These are phyloP conservation scores for Adoxophyes honmai DNA, from an alignment of 1,140 invertebrate species.

Conservation along the genomic window DNA sequence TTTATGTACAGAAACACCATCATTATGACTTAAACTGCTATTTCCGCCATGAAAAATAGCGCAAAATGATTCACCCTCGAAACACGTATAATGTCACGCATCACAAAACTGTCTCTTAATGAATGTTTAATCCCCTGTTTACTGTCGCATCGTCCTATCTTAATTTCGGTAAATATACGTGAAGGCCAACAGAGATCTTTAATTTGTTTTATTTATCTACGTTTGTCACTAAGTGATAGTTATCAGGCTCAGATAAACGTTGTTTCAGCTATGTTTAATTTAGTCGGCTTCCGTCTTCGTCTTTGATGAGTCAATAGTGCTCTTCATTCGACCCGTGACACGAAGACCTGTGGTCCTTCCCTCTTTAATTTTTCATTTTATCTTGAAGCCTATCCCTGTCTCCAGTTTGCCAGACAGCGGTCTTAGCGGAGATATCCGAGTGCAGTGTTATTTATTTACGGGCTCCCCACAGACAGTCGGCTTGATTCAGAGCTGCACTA, in stretches of 20 bases:
- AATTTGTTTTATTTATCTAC: slow-evolving; percentile 1
- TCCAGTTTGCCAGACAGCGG: no score
- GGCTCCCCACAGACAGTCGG: no score
- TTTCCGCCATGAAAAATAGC: background rate
- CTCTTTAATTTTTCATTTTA: no score
- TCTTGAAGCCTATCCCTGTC: no score
- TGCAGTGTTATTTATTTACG: no score
- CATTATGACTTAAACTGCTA: background rate
- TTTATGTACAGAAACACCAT: no score
- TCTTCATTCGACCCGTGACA: no score
- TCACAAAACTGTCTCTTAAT: no score
- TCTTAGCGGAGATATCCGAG: no score
- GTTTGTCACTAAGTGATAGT: background rate
- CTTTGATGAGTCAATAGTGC: background rate
- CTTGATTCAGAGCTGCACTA: no score
- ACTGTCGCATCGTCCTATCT: slow-evolving; percentile 11
- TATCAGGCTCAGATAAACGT: background rate
- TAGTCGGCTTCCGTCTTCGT: background rate
- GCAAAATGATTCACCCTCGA: slow-evolving; percentile 1
- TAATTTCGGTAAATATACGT: slow-evolving; percentile 11
- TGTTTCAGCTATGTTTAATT: background rate
- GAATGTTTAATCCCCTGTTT: background rate
- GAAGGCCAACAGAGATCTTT: background rate
- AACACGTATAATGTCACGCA: no score
- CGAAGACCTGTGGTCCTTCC: no score